Conservation (phyloP, 1,140 invertebrate species). For the Eufriesea mexicana region DNA sequence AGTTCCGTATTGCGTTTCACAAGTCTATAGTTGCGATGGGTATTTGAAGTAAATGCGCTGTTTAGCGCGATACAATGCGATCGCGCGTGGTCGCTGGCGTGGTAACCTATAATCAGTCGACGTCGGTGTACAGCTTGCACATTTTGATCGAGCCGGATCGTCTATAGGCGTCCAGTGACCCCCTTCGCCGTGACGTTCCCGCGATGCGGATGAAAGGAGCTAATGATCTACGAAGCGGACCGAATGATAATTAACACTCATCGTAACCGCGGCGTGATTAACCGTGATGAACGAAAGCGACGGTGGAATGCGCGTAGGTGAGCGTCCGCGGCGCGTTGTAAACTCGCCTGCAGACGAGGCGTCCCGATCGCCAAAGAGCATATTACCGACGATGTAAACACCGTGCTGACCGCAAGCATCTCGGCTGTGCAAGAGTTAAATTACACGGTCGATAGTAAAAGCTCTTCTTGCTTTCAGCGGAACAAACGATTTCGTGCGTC, state of each 20-base stretch:
- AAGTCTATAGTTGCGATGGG: background rate
- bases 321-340: slow-evolving; percentile 20
- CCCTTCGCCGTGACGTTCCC: slow-evolving; percentile 41
- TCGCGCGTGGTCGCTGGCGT: slow-evolving; percentile 34
- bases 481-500: slow-evolving; percentile 15
- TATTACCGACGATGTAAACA: slow-evolving; percentile 35
- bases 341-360: slow-evolving; percentile 4
- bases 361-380: slow-evolving; percentile 41
- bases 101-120: slow-evolving; percentile 27
- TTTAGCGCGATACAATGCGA: slow-evolving; percentile 44
- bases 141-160: slow-evolving; percentile 55
- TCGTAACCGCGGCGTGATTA: slow-evolving; percentile 61
- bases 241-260: slow-evolving; percentile 68
- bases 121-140: slow-evolving; percentile 53
- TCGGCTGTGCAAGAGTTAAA: slow-evolving; percentile 23
- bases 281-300: slow-evolving; percentile 64
- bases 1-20: background rate
- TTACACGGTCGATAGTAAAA: slow-evolving; percentile 41
- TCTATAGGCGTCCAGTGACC: slow-evolving; percentile 38
- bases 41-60: slow-evolving; percentile 7
- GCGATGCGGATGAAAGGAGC: slow-evolving; percentile 62
- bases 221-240: slow-evolving; percentile 66
- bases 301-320: slow-evolving; percentile 62
- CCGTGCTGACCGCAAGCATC: slow-evolving; percentile 26
- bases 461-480: slow-evolving; percentile 22